These are phyloP conservation scores for Tinea trinotella DNA, from an alignment of 2,888 invertebrate species.

Conservation along the genomic window DNA sequence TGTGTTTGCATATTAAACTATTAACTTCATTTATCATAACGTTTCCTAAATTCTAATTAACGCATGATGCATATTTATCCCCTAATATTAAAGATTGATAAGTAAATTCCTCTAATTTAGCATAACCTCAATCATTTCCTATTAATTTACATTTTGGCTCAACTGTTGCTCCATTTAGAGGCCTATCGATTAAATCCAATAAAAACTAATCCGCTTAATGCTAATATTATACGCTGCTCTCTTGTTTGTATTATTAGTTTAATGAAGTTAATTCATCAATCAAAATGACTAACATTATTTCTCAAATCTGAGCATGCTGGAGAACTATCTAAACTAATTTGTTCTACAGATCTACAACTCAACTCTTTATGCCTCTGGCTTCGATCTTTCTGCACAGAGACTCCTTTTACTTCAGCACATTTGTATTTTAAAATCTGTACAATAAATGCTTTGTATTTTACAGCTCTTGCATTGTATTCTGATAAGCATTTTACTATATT, in stretches of 20 bases:
- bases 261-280: not conserved
- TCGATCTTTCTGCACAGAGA: conserved; percentile 49
- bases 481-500: conserved; percentile 1
- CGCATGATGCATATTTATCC: not conserved
- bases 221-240: conserved; percentile 46
- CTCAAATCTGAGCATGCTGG: conserved; percentile 56
- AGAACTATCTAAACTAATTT: conserved; percentile 24
- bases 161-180: conserved; percentile 53
- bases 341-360: not conserved
- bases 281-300: conserved; percentile 20
- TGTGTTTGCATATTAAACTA: conserved; percentile 6
- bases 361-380: conserved; percentile 50
- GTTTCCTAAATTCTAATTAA: not conserved
- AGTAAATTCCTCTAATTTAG: conserved; percentile 6
- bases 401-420: conserved; percentile 41
- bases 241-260: conserved; percentile 39
- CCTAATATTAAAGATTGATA: not conserved
- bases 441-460: conserved; percentile 51
- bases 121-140: conserved; percentile 23
- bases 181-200: conserved; percentile 36
- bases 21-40: not conserved
- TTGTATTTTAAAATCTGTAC: conserved; percentile 27
- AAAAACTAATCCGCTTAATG: conserved; percentile 42
- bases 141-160: conserved; percentile 66
- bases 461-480: conserved; percentile 33